phyloP scores from a whole-genome alignment of 2,797 vertebrate species.

The Octomys mimax region DNA sequence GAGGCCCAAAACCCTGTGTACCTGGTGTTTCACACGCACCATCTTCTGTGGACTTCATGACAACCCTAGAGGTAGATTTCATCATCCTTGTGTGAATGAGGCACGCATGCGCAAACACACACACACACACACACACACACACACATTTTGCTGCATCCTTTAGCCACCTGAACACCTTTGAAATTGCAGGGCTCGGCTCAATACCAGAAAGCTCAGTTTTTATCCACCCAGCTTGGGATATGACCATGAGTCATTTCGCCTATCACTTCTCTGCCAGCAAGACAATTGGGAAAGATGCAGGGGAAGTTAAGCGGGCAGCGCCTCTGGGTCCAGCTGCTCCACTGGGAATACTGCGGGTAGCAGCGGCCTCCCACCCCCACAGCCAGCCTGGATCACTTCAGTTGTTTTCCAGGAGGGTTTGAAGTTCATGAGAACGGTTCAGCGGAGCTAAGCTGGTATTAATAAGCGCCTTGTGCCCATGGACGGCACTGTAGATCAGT shows the following conservation, averaged over 20 bases:
- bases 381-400: not conserved
- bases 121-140: too few species aligned
- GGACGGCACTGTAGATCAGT: conserved; percentile 65
- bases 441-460: conserved; percentile 49
- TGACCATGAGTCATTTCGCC: not conserved
- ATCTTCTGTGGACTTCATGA: not conserved
- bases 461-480: not conserved
- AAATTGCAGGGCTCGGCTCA: not conserved
- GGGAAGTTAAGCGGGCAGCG: not conserved
- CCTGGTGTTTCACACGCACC: not conserved
- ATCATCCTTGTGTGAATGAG: not conserved
- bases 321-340: fast-evolving
- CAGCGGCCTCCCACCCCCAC: not conserved
- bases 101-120: too few species aligned
- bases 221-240: not conserved
- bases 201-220: not conserved
- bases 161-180: not conserved
- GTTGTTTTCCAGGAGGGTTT: conserved; percentile 37
- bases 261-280: conserved; percentile 2
- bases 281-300: not conserved
- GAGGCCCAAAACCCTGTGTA: not conserved
- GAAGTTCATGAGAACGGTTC: conserved; percentile 29
- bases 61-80: not conserved
- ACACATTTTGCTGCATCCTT: not conserved
- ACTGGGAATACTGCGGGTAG: not conserved